Conservation (phyloP, 2,113 vertebrate genomes). For the Psilopogon haemacephalus region DNA sequence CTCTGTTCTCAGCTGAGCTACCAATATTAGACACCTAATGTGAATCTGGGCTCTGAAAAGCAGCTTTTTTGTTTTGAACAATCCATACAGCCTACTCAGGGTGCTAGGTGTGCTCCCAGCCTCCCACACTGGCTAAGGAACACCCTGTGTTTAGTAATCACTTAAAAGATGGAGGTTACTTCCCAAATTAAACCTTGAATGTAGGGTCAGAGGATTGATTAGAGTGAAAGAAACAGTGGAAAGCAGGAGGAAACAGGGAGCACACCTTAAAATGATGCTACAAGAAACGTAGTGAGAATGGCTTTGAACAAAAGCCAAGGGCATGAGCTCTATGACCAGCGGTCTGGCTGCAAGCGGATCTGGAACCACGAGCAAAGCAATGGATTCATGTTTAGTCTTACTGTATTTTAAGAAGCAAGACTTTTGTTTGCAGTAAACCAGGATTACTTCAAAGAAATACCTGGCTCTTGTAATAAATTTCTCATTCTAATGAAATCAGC, state of each 20-base stretch:
- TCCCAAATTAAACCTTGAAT: neutral
- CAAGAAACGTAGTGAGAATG: conserved; percentile 16
- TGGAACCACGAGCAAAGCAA: neutral
- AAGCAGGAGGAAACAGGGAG: neutral
- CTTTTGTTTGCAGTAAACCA: conserved; percentile 25
- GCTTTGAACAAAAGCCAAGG: conserved; percentile 18
- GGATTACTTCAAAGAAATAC: conserved; percentile 63
- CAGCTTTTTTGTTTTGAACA: neutral
- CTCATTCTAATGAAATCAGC: conserved; percentile 52
- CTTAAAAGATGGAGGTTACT: neutral
- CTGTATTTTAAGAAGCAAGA: conserved; percentile 3
- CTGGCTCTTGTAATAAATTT: conserved; percentile 48
- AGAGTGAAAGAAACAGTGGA: neutral
- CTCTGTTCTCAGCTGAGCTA: neutral
- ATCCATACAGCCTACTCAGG: neutral
- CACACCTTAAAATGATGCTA: neutral
- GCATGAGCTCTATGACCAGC: neutral
- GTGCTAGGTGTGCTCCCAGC: neutral
- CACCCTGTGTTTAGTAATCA: neutral
- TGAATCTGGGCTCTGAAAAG: neutral
- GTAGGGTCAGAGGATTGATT: neutral
- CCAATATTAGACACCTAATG: neutral
- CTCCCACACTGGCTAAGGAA: neutral
- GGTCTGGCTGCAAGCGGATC: neutral
- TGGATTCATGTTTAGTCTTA: neutral